These are phyloP conservation scores for Gila orcuttii DNA, from an alignment of 2,113 vertebrate genomes.

Conservation along the genomic window DNA sequence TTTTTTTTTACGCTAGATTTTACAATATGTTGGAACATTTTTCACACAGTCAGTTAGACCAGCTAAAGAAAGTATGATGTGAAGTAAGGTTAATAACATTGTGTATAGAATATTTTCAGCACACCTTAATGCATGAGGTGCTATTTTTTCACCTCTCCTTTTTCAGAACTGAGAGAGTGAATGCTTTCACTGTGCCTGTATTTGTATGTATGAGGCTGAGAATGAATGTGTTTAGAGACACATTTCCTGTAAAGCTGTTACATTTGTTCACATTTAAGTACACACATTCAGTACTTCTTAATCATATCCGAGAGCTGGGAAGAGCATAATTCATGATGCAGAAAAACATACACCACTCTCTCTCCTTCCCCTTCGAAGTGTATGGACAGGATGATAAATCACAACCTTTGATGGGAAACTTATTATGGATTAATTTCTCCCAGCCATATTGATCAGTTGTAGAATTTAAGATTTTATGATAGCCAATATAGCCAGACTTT, in stretches of 20 bases:
- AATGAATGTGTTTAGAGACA: background rate
- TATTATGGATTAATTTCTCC: background rate
- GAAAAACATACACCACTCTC: background rate
- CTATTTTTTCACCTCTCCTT: background rate
- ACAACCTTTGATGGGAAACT: background rate
- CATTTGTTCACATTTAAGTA: background rate
- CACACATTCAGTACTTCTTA: background rate
- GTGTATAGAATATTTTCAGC: background rate
- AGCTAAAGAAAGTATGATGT: background rate
- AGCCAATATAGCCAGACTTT: background rate
- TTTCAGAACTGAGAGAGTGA: slow-evolving; percentile 12
- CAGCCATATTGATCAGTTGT: background rate
- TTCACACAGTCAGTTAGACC: background rate
- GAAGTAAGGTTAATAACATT: background rate
- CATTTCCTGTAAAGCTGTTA: background rate
- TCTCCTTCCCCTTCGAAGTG: background rate
- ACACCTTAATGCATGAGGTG: slow-evolving; percentile 12
- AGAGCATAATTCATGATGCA: background rate
- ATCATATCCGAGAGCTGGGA: background rate
- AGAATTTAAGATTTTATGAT: background rate
- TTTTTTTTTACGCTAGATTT: background rate
- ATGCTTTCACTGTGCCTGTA: slow-evolving; percentile 4
- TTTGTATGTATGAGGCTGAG: slow-evolving; percentile 10
- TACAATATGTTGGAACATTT: background rate
- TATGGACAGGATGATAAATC: background rate